Base-by-base conservation (phyloP, 2,888 invertebrate genomes). In the Campoplex capitator region DNA sequence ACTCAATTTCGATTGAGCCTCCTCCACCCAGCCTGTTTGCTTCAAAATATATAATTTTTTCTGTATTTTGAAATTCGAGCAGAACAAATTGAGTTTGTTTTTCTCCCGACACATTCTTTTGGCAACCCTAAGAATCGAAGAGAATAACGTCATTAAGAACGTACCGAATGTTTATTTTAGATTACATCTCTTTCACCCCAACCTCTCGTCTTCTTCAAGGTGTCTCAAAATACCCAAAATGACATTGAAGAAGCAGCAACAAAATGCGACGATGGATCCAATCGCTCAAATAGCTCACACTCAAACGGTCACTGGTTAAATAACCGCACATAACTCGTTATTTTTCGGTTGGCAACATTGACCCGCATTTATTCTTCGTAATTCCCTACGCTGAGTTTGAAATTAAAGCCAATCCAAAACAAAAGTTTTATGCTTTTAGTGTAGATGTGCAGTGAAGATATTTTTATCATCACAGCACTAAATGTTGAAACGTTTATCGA, bases 81-180 rank as follows among this genome's bases (percentile, higher is more conserved):
- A 16, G 16, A 62, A 9, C 16, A 1, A 32, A 32, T 62, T 16
- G 1, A 58, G 13, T 28, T 67, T 18, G 16, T 67, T 67, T 35
- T 67, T 38, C 7, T 35, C 3, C 9, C 38, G n/a, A n/a, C 8
- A 35, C 67, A 42, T 68, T 42, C 1, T 67, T 58, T n/a, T 68
- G 23, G 32, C 8, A 51, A 28, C 51, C 16, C 18, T 28, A 32
- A 54, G 23, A 51, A 38, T 51, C 8, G 62, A 65, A 35, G 38
- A n/a, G 35, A 73, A 51, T n/a, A 18, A 68, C 48, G 32, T 82
- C 28, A 75, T 35, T 74, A 42, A 54, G 32, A 28, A 67, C 67
- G 28, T 68, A 79, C 74, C 28, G 11, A 82, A 82, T 68, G 67
- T 82, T 82, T 82, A 82, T 82, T 82, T 82, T 82, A 54, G 74